Conservation (phyloP, 2,113 vertebrate genomes). For the Chaetodon auriga region DNA sequence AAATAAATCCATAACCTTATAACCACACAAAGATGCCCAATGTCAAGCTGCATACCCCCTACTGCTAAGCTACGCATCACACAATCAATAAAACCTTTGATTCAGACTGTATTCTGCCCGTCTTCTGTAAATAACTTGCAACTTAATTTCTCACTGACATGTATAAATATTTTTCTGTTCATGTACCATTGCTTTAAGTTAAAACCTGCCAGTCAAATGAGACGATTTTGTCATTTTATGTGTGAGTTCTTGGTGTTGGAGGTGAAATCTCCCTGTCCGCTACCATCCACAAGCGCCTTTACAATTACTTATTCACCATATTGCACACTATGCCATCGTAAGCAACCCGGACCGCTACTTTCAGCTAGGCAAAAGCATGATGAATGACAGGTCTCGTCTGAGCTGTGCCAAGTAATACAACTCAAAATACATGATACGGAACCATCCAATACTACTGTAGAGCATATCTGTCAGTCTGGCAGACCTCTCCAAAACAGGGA, state of each 20-base stretch:
- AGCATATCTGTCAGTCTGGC: slow-evolving; percentile 80
- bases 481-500: slow-evolving; percentile 75
- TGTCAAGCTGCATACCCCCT: not conserved
- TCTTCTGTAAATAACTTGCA: slow-evolving; percentile 37
- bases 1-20: slow-evolving; percentile 17
- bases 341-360: slow-evolving; percentile 62
- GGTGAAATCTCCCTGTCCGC: slow-evolving; percentile 29
- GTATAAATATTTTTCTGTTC: slow-evolving; percentile 54
- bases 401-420: slow-evolving; percentile 81
- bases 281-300: slow-evolving; percentile 44
- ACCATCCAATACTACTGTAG: slow-evolving; percentile 79
- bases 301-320: slow-evolving; percentile 51
- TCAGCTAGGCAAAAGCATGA: slow-evolving; percentile 60
- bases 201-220: slow-evolving; percentile 15
- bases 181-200: slow-evolving; percentile 16
- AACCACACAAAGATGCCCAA: slow-evolving; percentile 25
- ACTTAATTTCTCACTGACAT: slow-evolving; percentile 49
- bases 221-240: slow-evolving; percentile 45
- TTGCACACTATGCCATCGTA: slow-evolving; percentile 67
- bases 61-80: slow-evolving; percentile 32
- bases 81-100: slow-evolving; percentile 55
- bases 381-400: slow-evolving; percentile 69
- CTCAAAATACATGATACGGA: slow-evolving; percentile 83
- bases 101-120: slow-evolving; percentile 13
- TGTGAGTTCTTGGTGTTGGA: not conserved